phyloP scores from a whole-genome alignment of 2,888 invertebrate genomes.

The Agrotis puta region DNA sequence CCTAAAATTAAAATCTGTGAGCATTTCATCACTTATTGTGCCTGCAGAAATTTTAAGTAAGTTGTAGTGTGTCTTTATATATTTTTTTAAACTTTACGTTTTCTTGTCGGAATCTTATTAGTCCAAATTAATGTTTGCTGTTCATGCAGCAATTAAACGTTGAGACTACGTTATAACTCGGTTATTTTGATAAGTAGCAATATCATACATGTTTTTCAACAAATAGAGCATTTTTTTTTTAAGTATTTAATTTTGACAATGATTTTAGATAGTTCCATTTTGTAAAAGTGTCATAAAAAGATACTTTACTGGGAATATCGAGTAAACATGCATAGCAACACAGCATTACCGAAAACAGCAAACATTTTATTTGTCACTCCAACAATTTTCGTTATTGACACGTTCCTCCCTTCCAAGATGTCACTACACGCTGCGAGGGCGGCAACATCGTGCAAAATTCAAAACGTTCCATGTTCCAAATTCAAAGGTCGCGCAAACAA shows the following conservation, averaged over 20 bases:
- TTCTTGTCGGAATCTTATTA: too few relatives aligned
- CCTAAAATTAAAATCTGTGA: conserved; percentile 27
- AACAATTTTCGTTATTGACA: conserved; percentile 61
- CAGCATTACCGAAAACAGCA: conserved; percentile 31
- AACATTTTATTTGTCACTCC: conserved; percentile 54
- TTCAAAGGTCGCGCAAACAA: conserved; percentile 76
- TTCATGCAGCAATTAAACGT: too few relatives aligned
- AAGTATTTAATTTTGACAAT: background rate
- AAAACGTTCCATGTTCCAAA: conserved; percentile 74
- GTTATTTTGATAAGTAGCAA: background rate
- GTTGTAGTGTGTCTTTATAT: too few relatives aligned
- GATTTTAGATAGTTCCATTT: background rate
- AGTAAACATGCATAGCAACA: background rate
- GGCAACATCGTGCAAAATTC: conserved; percentile 70
- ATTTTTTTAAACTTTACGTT: background rate
- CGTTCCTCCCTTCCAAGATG: conserved; percentile 60
- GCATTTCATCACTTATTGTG: background rate
- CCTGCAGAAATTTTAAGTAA: background rate
- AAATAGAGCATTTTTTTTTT: too few relatives aligned
- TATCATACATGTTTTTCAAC: too few relatives aligned
- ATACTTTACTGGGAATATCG: conserved; percentile 1
- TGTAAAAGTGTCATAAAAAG: background rate
- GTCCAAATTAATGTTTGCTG: background rate
- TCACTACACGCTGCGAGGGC: conserved; percentile 62
- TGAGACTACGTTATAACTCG: background rate